Evolutionary conservation across 2,113 vertebrate genomes (phyloP).

Genomic region (Rhizomys pruinosus): DNA sequence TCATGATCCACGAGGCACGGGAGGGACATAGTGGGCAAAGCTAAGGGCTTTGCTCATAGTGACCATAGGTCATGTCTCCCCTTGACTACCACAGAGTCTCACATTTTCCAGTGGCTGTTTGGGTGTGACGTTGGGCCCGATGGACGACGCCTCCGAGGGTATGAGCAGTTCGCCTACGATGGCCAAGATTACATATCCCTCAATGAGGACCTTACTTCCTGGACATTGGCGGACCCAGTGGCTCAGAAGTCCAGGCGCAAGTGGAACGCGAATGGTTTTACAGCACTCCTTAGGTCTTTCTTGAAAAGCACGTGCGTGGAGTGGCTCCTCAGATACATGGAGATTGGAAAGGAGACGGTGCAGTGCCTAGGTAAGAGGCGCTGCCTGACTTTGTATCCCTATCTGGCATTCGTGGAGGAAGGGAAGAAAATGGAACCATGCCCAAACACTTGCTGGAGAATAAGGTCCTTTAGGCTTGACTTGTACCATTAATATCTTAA

Average conservation of each 20-base stretch:
- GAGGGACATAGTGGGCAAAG: no score
- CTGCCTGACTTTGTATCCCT: no score
- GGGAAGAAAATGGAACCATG: background rate
- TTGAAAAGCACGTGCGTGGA: background rate
- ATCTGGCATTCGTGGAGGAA: no score
- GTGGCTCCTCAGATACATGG: background rate
- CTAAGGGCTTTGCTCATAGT: no score
- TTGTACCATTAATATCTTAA: no score
- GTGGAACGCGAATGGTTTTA: background rate
- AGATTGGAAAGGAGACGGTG: background rate
- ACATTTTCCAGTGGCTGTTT: background rate
- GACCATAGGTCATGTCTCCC: no score
- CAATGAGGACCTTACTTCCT: constrained; percentile 25
- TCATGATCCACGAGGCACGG: background rate
- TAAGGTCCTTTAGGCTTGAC: no score
- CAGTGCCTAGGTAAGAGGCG: background rate
- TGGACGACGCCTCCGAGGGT: background rate
- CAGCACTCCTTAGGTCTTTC: background rate
- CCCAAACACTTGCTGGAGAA: no score
- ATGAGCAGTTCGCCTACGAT: background rate
- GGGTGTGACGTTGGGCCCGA: background rate
- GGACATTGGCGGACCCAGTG: background rate
- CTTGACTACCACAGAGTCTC: no score
- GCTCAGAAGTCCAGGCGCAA: background rate
- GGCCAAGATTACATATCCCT: background rate